Percentiles rank a stretch among this genome's conserved stretches.
Conservation (phyloP, 2,797 vertebrate species). For the Champsocephalus gunnari region DNA sequence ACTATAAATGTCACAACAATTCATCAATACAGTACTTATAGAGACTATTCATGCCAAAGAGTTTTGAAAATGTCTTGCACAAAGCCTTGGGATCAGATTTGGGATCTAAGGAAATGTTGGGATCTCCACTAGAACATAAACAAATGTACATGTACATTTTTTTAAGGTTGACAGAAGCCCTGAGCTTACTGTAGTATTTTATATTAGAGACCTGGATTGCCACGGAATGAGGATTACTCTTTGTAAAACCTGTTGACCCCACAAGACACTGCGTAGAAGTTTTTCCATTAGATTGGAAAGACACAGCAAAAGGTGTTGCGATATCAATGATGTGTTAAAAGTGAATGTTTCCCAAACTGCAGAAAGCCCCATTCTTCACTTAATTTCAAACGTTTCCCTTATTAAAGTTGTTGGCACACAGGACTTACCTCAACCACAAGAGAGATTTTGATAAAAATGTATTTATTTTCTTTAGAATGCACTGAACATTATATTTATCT, state of each 20-base stretch:
- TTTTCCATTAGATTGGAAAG: too few relatives aligned
- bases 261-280: too few relatives aligned
- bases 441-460: too few relatives aligned
- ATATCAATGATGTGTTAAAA: not conserved
- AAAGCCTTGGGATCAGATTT: not conserved
- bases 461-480: not conserved
- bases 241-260: too few relatives aligned
- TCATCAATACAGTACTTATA: not conserved
- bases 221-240: not conserved
- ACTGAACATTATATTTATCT: not conserved
- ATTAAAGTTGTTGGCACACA: too few relatives aligned
- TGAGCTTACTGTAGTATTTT: not conserved
- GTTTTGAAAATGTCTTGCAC: not conserved
- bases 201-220: not conserved
- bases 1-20: not conserved
- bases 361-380: not conserved
- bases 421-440: too few relatives aligned
- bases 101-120: not conserved
- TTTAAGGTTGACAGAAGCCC: not conserved
- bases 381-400: too few relatives aligned
- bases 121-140: not conserved
- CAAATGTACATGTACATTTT: not conserved
- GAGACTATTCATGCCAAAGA: not conserved
- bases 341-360: not conserved
- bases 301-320: not conserved